Evolutionary conservation across 2,797 vertebrate species (phyloP).

Genomic region (Myotis vivesi): DNA sequence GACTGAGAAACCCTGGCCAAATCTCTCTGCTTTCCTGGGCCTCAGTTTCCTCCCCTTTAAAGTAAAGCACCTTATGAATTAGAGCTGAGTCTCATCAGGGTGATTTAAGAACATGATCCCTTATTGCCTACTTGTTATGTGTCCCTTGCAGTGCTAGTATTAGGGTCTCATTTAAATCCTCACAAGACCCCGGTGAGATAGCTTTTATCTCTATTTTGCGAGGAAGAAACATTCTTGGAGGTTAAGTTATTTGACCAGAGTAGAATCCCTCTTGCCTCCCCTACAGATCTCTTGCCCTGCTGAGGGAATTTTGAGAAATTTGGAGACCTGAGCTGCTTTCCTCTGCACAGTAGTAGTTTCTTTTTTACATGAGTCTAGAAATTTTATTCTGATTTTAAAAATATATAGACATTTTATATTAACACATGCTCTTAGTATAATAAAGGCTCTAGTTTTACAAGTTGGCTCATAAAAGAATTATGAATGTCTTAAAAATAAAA

Average conservation of each 20-base stretch:
- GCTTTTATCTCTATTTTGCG: background rate
- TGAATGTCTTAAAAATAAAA: constrained; percentile 54
- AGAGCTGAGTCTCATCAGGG: background rate
- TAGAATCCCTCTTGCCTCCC: background rate
- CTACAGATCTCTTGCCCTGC: background rate
- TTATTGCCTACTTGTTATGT: background rate
- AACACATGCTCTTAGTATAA: constrained; percentile 51
- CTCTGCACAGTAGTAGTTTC: background rate
- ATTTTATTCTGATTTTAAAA: constrained; percentile 67
- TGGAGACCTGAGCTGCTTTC: background rate
- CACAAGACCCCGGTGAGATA: background rate
- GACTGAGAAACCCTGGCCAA: background rate
- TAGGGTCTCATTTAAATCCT: background rate
- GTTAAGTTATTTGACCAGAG: background rate
- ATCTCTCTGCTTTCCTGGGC: background rate
- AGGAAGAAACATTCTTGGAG: background rate
- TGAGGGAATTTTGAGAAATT: background rate
- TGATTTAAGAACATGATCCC: background rate
- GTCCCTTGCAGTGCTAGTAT: background rate
- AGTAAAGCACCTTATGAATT: background rate
- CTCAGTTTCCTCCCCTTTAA: background rate
- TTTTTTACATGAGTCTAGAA: constrained; percentile 37
- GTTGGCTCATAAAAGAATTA: constrained; percentile 51
- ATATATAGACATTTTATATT: constrained; percentile 47
- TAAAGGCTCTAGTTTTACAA: constrained; percentile 50